Percentiles rank a stretch among this genome's conserved stretches.
Conservation (phyloP, 2,113 vertebrate species). For the Seriola aureovittata region DNA sequence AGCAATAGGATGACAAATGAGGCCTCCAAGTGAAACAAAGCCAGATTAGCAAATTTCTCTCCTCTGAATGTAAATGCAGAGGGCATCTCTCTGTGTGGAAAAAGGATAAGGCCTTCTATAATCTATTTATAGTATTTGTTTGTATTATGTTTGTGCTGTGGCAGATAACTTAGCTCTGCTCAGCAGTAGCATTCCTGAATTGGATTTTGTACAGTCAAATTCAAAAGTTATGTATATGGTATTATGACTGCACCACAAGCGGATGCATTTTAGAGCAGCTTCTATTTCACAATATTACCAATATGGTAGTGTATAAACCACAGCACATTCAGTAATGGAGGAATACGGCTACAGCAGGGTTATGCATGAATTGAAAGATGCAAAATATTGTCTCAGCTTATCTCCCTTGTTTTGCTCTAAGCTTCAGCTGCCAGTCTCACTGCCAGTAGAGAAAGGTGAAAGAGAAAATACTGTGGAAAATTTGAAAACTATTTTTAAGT, state of each 20-base stretch:
- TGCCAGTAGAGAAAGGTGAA: background rate
- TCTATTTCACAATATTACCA: conserved; percentile 48
- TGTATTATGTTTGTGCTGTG: conserved; percentile 60
- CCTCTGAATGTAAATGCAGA: conserved; percentile 60
- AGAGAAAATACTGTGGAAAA: background rate
- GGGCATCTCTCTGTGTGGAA: conserved; percentile 56
- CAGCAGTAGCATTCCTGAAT: conserved; percentile 44
- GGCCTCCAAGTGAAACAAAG: conserved; percentile 73
- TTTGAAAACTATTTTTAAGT: background rate
- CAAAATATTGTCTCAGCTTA: conserved; percentile 35
- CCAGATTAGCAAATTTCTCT: conserved; percentile 75
- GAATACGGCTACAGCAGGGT: conserved; percentile 45
- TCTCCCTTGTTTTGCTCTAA: conserved; percentile 2
- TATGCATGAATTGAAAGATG: conserved; percentile 12
- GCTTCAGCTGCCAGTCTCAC: background rate
- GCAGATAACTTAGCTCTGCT: conserved; percentile 57
- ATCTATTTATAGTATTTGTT: conserved; percentile 77
- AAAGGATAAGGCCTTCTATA: conserved; percentile 64
- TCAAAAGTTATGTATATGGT: conserved; percentile 58
- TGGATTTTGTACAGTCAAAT: conserved; percentile 60
- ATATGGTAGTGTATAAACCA: conserved; percentile 44
- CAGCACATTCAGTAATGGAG: conserved; percentile 33
- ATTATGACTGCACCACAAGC: conserved; percentile 44
- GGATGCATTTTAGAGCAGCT: conserved; percentile 44
- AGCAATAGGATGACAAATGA: conserved; percentile 56